Base-by-base conservation (phyloP, 1,140 invertebrate species). In the Dreissena polymorpha region DNA sequence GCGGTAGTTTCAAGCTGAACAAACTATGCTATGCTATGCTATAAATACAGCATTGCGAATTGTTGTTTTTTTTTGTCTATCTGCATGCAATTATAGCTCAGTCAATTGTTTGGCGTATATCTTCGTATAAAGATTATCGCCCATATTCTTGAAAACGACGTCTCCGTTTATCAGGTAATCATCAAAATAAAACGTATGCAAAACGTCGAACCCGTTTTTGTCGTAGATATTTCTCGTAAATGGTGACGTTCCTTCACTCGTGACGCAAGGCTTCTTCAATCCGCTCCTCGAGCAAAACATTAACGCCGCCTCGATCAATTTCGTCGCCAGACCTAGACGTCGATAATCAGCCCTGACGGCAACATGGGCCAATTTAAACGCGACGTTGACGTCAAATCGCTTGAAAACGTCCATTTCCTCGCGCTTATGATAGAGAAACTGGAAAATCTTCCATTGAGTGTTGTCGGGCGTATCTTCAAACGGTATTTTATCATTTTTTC, bases 101-200 rank as follows among this genome's bases (percentile, higher is more conserved):
- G 39, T 39, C 39, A 39, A 39, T 55, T 67, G 21, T 71, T 70
- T 79, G 18, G n/a, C 77, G 57, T 79, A 79, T 25, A 79, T 39
- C 27, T 71, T 70, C 14, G 50, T 65, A 7, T 55, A 51, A 76
- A 73, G 60, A 10, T 71, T 50, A 10, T 70, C 73, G 10, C 81
- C 81, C 10, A 72, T 83, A 18, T 77, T 65, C 25, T 57, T 83
- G 14, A 83, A 76, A 16, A 83, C 72, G 21, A 83, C 49, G 27
- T 83, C 73, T n/a, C 73, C 81, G 60, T 83, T 27, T 27, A 63
- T 29, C 71, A 60, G 53, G 69, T 76, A 83, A 23, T 83, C 81
- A 27, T 83, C 81, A 63, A 70, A 83, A 18, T 50, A 60, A 0
- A 69, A 18, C 25, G 29, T n/a, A 27, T 70, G 57, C 3, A 83